Conservation (phyloP, 1,140 invertebrate genomes). For the Chlorops oryzae region DNA sequence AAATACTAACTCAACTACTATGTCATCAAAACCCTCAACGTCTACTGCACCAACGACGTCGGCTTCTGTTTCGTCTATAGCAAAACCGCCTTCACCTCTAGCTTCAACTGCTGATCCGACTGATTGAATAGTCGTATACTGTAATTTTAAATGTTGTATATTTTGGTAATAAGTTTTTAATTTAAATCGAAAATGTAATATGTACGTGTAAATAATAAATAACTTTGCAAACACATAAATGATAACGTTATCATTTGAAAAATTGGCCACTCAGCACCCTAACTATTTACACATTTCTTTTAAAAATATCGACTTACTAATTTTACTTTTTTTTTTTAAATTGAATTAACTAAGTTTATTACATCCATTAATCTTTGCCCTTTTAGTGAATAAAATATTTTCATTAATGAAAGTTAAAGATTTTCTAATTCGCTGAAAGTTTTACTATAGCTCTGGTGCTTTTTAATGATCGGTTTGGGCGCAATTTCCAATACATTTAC, state of each 20-base stretch:
- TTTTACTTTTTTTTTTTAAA: conserved; percentile 2
- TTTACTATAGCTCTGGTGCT: no score
- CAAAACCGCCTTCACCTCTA: conserved; percentile 1
- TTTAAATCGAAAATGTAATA: background rate
- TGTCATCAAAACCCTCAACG: conserved; percentile 6
- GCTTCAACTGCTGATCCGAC: conserved; percentile 32
- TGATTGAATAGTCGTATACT: conserved; percentile 36
- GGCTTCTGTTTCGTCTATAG: background rate
- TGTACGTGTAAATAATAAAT: conserved; percentile 35
- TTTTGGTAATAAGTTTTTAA: background rate
- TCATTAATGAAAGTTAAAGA: no score
- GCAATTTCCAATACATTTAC: no score
- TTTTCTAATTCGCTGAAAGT: no score
- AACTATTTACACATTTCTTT: background rate
- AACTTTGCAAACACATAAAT: conserved; percentile 35
- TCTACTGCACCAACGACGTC: background rate
- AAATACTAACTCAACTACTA: background rate
- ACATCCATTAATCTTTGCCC: no score
- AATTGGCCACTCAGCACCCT: no score
- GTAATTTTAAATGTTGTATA: background rate
- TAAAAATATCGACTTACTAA: background rate
- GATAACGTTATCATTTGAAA: no score
- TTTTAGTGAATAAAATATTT: no score
- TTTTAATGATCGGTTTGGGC: no score
- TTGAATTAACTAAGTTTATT: background rate